phyloP scores from a whole-genome alignment of 2,113 vertebrate species.

The Sinocyclocheilus anophthalmus region DNA sequence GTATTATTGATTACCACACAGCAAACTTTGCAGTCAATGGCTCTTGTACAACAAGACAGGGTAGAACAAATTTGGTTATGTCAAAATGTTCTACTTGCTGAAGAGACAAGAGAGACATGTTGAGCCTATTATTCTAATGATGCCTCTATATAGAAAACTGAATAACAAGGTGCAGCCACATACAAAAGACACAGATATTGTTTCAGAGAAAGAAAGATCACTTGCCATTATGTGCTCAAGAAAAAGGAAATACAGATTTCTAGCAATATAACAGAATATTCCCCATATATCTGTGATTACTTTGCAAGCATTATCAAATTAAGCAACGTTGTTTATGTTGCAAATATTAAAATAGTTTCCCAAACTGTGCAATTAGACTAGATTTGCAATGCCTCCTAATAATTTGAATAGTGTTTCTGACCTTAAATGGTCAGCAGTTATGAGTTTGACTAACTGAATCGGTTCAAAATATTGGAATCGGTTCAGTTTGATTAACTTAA shows the following conservation, averaged over 20 bases:
- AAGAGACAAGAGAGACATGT: conserved; percentile 3
- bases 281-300: background rate
- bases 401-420: background rate
- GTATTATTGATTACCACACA: conserved; percentile 80
- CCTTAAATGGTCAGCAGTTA: background rate
- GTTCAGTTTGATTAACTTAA: background rate
- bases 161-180: conserved; percentile 20
- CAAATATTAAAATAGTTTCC: background rate
- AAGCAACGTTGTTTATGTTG: background rate
- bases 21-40: conserved; percentile 80
- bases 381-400: background rate
- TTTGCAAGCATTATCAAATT: background rate
- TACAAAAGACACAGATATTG: conserved; percentile 16
- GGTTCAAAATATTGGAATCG: too few species aligned
- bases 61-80: conserved; percentile 59
- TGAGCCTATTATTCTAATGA: conserved; percentile 30
- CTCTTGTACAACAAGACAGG: conserved; percentile 76
- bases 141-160: conserved; percentile 10
- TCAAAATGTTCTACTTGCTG: conserved; percentile 42
- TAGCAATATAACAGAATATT: background rate
- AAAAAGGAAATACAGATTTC: background rate
- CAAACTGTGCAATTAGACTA: background rate
- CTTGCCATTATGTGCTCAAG: background rate
- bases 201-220: background rate
- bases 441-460: background rate